Evolutionary conservation across 2,113 vertebrate species (phyloP).

Genomic region (Loxodonta africana): DNA sequence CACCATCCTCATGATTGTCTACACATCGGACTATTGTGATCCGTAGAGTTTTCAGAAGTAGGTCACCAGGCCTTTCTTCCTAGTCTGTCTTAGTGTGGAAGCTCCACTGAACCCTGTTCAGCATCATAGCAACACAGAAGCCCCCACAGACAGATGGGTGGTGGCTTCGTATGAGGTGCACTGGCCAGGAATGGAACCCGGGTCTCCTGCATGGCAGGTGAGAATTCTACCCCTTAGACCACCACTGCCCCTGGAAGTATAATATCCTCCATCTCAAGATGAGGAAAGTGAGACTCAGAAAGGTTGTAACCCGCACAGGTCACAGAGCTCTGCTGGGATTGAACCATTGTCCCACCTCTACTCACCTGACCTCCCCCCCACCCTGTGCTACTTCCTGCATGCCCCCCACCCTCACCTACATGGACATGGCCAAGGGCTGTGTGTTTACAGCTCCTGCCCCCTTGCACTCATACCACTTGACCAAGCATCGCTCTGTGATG

Average conservation of each 20-base stretch:
- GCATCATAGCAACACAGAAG: background rate
- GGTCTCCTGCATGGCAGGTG: background rate
- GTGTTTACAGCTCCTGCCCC: too few species aligned
- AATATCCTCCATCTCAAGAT: background rate
- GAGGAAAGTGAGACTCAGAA: too few species aligned
- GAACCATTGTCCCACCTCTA: background rate
- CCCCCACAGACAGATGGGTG: background rate
- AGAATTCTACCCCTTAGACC: background rate
- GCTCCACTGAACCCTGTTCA: background rate
- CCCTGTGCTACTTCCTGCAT: fast-evolving
- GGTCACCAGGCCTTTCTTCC: background rate
- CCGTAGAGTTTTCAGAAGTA: background rate
- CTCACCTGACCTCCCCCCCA: fast-evolving
- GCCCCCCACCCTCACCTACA: fast-evolving
- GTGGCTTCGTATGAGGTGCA: too few species aligned
- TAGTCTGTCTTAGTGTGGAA: background rate
- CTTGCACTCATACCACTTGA: too few species aligned
- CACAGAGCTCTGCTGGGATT: background rate
- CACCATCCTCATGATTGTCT: background rate
- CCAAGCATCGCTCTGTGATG: background rate
- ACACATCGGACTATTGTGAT: background rate
- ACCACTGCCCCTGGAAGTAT: background rate
- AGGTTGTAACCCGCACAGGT: too few species aligned
- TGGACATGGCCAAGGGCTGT: background rate
- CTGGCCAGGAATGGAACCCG: background rate